A percentile compares a stretch with the other conserved stretches of the same genome.
These are phyloP conservation scores for Trachelus stipa DNA, from an alignment of 2,888 invertebrate species.

Conservation along the genomic window DNA sequence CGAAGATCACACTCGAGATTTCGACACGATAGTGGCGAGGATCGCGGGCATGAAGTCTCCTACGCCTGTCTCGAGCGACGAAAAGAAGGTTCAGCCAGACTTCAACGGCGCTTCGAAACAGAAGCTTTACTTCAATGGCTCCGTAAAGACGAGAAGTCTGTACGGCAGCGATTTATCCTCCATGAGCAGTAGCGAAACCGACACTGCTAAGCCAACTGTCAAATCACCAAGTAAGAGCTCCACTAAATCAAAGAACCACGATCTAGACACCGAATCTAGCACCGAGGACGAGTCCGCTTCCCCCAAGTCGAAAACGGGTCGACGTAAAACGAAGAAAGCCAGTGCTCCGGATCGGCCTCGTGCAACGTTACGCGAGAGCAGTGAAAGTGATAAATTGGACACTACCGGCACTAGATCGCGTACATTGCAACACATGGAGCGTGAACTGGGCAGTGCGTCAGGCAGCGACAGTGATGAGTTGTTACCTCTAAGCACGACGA, in stretches of 20 bases:
- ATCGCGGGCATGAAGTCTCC: constrained; percentile 75
- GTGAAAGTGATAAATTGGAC: constrained; percentile 55
- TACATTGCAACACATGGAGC: constrained; percentile 79
- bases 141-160: constrained; percentile 73
- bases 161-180: constrained; percentile 74
- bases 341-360: constrained; percentile 67
- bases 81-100: constrained; percentile 73
- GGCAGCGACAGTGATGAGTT: constrained; percentile 85
- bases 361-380: constrained; percentile 60
- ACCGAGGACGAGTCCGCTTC: constrained; percentile 67
- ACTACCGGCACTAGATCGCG: constrained; percentile 67
- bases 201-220: constrained; percentile 48
- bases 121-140: constrained; percentile 82
- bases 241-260: constrained; percentile 42
- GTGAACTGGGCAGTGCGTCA: constrained; percentile 77
- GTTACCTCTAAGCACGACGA: constrained; percentile 70
- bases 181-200: constrained; percentile 69
- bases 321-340: constrained; percentile 55
- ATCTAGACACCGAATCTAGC: constrained; percentile 69
- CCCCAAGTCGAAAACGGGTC: constrained; percentile 23
- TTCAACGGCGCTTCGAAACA: constrained; percentile 77
- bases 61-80: constrained; percentile 69
- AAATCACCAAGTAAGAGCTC: constrained; percentile 35
- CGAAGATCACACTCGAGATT: constrained; percentile 76
- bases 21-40: constrained; percentile 76